Evolutionary conservation across 1,140 invertebrate genomes (phyloP), one percentile per base, ranked within the genome.

Genomic region (Drosophila guanche): DNA sequence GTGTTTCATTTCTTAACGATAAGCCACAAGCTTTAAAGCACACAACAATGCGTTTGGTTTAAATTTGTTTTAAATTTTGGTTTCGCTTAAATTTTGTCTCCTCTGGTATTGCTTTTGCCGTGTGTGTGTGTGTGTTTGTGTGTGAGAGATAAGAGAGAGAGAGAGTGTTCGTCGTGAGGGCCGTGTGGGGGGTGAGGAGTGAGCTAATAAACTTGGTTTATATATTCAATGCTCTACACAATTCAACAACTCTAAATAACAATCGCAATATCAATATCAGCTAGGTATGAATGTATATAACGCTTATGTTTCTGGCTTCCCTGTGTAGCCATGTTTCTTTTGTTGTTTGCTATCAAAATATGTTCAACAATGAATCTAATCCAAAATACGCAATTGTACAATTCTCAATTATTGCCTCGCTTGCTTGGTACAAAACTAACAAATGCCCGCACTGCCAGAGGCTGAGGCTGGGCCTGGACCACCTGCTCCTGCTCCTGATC

Each of bases 11-110:
- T 40, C 50, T 51, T 54, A 48, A 50, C 75, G 65, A 71, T 86
- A 86, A 86, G 81, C 81, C 81, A 86, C 81, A 86, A 86, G 81
- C 81, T 81, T 81, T 83, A 78, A 86, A 86, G 81, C 81, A 80
- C 81, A 86, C 73, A 67, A 86, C 62, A 84, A 83, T 79, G 60
- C 61, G 47, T 53, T 76, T 72, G 40, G 20, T 59, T 57, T 68
- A 59, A 59, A 66, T 45, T 59, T 33, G 41, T 54, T 62, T 62
- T 33, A 0, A 8, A 8, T 29, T 29, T 7, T 2, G 27, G 27
- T 33, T 33, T 33, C 4, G 33, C 33, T 12, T 47, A 37, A 41
- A 48, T 73, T 45, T 60, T 45, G 37, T 55, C 47, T 46, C 61
- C 50, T 52, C 43, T 51, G 37, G 43, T 76, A 60, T 76, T 72